These are phyloP conservation scores for Porphyrio hochstetteri DNA, from an alignment of 2,113 vertebrate genomes.

Conservation along the genomic window DNA sequence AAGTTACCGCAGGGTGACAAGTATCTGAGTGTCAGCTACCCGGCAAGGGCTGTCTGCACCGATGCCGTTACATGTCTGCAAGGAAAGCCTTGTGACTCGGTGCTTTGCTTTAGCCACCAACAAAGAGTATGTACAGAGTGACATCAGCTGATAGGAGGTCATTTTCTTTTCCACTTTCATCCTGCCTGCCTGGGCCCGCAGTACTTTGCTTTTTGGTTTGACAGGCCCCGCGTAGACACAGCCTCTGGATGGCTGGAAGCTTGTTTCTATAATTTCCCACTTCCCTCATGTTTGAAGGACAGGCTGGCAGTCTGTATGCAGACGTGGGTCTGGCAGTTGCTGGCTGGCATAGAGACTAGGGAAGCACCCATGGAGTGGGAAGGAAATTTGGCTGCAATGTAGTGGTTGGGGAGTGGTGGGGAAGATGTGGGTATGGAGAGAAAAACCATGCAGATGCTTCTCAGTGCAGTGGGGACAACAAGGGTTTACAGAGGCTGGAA, in stretches of 20 bases:
- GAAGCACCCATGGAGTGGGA: not conserved
- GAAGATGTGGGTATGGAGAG: not conserved
- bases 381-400: not conserved
- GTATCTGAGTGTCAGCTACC: not conserved
- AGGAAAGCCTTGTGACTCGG: not conserved
- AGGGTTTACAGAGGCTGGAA: not conserved
- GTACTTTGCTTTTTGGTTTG: not conserved
- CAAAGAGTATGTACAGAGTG: not conserved
- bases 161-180: not conserved
- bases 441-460: not conserved
- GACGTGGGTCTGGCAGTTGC: not conserved
- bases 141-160: not conserved
- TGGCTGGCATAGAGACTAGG: not conserved
- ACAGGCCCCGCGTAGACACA: not conserved
- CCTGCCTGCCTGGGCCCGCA: not conserved
- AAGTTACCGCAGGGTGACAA: not conserved
- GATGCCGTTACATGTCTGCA: not conserved
- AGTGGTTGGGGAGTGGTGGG: not conserved
- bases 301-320: not conserved
- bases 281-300: not conserved
- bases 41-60: not conserved
- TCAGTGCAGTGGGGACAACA: not conserved
- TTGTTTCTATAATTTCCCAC: conserved; percentile 17
- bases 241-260: conserved; percentile 12
- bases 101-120: not conserved